Percentiles rank a stretch among this genome's conserved stretches.
These are phyloP conservation scores for Melipona bicolor DNA, from an alignment of 2,888 invertebrate genomes.

Conservation along the genomic window DNA sequence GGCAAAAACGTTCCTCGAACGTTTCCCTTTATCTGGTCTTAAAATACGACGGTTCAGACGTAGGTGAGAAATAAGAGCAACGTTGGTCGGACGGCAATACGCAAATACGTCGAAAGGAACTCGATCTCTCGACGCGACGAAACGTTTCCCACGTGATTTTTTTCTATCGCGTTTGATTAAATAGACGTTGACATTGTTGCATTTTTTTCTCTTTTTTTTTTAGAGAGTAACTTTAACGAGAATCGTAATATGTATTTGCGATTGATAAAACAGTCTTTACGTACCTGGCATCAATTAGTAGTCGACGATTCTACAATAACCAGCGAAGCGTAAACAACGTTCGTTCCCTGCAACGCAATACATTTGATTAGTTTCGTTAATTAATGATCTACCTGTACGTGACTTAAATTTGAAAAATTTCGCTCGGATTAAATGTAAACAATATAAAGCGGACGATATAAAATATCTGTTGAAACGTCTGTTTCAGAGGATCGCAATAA, in stretches of 20 bases:
- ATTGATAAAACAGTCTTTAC: slow-evolving; percentile 19
- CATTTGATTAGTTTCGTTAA: slow-evolving; percentile 27
- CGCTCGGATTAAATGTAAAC: background rate
- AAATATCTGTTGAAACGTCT: background rate
- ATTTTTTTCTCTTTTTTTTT: background rate
- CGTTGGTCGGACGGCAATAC: background rate
- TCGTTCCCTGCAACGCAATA: background rate
- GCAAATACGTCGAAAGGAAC: background rate
- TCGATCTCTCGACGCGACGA: background rate
- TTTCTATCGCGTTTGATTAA: background rate
- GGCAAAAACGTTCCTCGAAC: slow-evolving; percentile 25
- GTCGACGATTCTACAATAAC: slow-evolving; percentile 5
- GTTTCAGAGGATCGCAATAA: background rate
- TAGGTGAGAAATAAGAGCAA: slow-evolving; percentile 20
- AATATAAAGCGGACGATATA: background rate
- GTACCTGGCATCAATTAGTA: slow-evolving; percentile 18
- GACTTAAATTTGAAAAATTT: background rate
- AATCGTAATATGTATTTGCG: background rate
- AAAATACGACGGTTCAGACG: background rate
- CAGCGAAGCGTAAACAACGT: background rate
- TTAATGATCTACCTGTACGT: background rate
- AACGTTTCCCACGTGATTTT: background rate
- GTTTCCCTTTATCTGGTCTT: slow-evolving; percentile 7
- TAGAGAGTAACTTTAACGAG: background rate
- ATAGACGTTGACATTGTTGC: too few species aligned